Evolutionary conservation across 2,888 invertebrate genomes (phyloP), one percentile per base, ranked within the genome.

Genomic region (Isotomurus palustris): DNA sequence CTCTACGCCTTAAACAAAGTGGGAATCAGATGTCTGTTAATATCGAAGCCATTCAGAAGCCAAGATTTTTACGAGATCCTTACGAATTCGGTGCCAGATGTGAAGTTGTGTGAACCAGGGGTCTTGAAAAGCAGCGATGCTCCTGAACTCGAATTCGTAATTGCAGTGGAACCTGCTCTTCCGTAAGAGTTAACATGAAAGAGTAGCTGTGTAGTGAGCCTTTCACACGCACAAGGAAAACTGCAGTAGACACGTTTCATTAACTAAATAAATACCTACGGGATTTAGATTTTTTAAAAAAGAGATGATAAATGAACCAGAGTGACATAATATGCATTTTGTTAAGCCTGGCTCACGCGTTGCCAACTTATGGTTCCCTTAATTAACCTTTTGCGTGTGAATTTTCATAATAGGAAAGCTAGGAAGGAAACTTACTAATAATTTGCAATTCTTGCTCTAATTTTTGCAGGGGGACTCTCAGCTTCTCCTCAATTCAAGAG

Each of bases 1-100:
- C 79, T 83, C 50, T 87, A 84, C 72, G 84, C 84, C 50, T 72
- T 92, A 14, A 80, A 83, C 36, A 87, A 87, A 76, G 86, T 85
- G 1, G 80, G 79, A 6, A 78, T 84, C 1, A 84, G 83, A 70
- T 84, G 83, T 0, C 73, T 91, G 3, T 75, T 91, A 2, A 78
- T 83, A 2, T 80, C 84, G 0, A 81, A 82, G 47, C 74, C 72
- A 1, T 85, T 82, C 72, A 84, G 82, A 72, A 78, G 76, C 0
- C 82, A 84, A 62, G 78, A 86, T 64, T 90, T 84, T 73, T 84
- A 85, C 62, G 76, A 82, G 24, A 82, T 85, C 68, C 69, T 89
- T 32, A 77, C 76, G 27, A 72, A 77, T 21, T 69, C 84, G 8
- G 78, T 82, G 22, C 87, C 87, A 1, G 82, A 82, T 65, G 71